phyloP scores from a whole-genome alignment of 2,888 invertebrate genomes.

The Drosophila neotestacea region DNA sequence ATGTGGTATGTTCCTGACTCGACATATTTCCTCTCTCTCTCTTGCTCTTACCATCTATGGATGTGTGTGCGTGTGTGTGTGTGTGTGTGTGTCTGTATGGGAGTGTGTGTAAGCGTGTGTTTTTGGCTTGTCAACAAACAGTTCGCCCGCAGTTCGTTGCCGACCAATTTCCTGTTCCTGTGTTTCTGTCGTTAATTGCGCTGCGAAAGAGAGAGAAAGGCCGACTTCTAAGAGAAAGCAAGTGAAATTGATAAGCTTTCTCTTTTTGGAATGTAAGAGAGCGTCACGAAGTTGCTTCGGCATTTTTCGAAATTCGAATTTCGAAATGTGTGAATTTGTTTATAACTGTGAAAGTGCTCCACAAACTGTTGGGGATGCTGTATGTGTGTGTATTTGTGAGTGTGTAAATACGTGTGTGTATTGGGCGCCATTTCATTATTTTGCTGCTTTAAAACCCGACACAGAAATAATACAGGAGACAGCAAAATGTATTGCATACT shows the following conservation, averaged over 20 bases:
- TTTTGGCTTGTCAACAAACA: slow-evolving; percentile 54
- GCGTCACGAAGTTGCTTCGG: slow-evolving; percentile 43
- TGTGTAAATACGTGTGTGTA: slow-evolving; percentile 24
- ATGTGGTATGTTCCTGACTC: slow-evolving; percentile 36
- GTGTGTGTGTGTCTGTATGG: slow-evolving; percentile 6
- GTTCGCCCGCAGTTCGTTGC: slow-evolving; percentile 39
- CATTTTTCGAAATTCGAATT: slow-evolving; percentile 71
- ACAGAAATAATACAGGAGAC: slow-evolving; percentile 35
- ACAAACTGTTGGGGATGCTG: slow-evolving; percentile 44
- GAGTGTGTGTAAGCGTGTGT: slow-evolving; percentile 26
- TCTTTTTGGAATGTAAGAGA: slow-evolving; percentile 1
- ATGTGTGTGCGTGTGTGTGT: neutral
- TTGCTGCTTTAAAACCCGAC: slow-evolving; percentile 53
- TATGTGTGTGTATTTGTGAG: slow-evolving; percentile 3
- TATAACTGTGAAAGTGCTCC: slow-evolving; percentile 48
- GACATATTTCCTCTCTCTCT: neutral
- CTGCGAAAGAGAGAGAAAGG: slow-evolving; percentile 16
- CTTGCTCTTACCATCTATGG: neutral
- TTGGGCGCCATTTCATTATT: slow-evolving; percentile 53
- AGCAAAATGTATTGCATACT: slow-evolving; percentile 63
- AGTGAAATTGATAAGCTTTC: slow-evolving; percentile 8
- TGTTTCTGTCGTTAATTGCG: slow-evolving; percentile 24
- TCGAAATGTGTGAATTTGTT: slow-evolving; percentile 78
- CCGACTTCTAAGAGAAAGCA: slow-evolving; percentile 19
- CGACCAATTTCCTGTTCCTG: slow-evolving; percentile 41